phyloP scores from a whole-genome alignment of 2,113 vertebrate species.

The Strix uralensis region DNA sequence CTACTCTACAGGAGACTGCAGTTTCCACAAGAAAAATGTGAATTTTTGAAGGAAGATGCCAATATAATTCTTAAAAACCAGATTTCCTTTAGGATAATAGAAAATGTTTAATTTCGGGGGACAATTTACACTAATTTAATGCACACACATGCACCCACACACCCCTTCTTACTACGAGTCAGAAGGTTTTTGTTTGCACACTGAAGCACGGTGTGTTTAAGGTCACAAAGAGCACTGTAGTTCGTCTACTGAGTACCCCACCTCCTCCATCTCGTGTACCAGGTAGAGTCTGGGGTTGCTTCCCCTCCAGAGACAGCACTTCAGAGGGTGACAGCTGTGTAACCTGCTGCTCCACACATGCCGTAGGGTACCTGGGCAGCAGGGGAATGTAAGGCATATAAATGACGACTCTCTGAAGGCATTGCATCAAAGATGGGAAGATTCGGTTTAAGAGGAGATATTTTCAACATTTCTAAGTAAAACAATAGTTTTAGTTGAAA shows the following conservation, averaged over 20 bases:
- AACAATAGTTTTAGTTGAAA: background rate
- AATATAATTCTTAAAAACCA: background rate
- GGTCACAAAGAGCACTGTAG: background rate
- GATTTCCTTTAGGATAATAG: background rate
- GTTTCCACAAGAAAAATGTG: background rate
- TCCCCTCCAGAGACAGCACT: background rate
- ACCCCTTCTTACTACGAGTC: background rate
- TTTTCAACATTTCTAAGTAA: background rate
- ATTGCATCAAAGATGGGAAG: background rate
- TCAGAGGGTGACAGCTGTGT: background rate
- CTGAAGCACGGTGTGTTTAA: background rate
- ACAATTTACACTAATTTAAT: background rate
- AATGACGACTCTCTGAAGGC: background rate
- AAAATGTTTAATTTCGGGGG: background rate
- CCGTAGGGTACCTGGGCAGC: background rate
- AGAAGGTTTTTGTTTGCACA: background rate
- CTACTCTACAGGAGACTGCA: background rate
- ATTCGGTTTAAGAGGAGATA: background rate
- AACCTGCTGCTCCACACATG: background rate
- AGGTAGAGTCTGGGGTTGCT: background rate
- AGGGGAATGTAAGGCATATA: background rate
- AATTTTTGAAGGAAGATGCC: background rate
- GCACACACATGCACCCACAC: rapidly evolving
- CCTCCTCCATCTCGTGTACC: background rate
- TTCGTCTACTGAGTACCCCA: background rate